phyloP scores from a whole-genome alignment of 2,888 invertebrate species.

The Dicranocentrus wangi region DNA sequence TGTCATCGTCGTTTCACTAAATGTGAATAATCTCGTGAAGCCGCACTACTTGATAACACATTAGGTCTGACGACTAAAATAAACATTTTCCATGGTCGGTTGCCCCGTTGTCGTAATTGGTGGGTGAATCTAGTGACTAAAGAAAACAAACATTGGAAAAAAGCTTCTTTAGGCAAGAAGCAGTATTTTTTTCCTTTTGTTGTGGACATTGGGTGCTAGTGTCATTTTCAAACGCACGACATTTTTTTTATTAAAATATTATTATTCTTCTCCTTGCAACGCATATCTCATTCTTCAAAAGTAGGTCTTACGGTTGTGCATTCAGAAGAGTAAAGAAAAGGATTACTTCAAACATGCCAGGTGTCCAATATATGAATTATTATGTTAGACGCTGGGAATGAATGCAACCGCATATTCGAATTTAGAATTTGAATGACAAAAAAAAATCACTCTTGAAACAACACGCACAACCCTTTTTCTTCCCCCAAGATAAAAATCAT shows the following conservation, averaged over 20 bases:
- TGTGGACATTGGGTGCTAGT: constrained; percentile 51
- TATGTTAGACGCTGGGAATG: constrained; percentile 35
- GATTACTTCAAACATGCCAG: constrained; percentile 24
- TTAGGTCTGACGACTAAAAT: constrained; percentile 21
- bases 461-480: not conserved
- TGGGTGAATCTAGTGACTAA: constrained; percentile 30
- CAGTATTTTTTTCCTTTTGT: constrained; percentile 37
- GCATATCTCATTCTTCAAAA: constrained; percentile 19
- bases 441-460: not conserved
- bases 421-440: constrained; percentile 4
- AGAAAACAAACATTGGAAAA: constrained; percentile 33
- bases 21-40: not conserved
- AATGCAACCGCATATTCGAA: constrained; percentile 16
- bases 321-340: constrained; percentile 20
- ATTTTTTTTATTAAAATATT: too few relatives aligned
- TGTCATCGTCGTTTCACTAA: too few relatives aligned
- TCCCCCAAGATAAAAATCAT: constrained; percentile 7
- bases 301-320: constrained; percentile 48
- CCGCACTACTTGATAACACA: not conserved
- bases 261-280: too few relatives aligned
- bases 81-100: constrained; percentile 51
- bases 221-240: constrained; percentile 45
- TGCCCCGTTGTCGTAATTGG: constrained; percentile 26
- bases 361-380: constrained; percentile 47
- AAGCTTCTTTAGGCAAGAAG: constrained; percentile 31